Evolutionary conservation across 2,113 vertebrate genomes (phyloP).

Genomic region (Jaculus jaculus): DNA sequence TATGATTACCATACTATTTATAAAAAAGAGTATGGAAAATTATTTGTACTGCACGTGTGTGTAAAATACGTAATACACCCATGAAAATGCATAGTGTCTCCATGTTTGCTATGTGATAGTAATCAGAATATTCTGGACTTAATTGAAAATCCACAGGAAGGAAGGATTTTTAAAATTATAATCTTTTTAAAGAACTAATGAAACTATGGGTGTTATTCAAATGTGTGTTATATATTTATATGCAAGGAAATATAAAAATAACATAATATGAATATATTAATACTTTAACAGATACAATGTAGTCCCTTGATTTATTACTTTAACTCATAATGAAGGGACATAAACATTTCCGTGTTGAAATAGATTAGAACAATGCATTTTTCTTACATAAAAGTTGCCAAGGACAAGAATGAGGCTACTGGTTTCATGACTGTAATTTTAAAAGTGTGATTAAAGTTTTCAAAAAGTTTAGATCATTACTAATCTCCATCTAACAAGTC

Average conservation of each 20-base stretch:
- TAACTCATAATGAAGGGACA: not conserved
- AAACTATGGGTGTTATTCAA: not conserved
- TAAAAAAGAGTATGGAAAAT: not conserved
- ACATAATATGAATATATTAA: not conserved
- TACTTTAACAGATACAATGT: not conserved
- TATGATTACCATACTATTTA: not conserved
- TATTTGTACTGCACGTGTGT: not conserved
- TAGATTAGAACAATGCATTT: not conserved
- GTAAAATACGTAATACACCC: not conserved
- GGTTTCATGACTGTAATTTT: not conserved
- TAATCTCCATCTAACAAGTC: not conserved
- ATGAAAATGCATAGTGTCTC: not conserved
- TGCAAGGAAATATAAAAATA: not conserved
- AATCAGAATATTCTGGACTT: not conserved
- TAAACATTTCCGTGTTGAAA: not conserved
- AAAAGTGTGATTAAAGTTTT: not conserved
- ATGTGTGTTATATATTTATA: slow-evolving; percentile 2
- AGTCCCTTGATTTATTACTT: not conserved
- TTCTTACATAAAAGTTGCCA: not conserved
- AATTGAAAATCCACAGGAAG: not conserved
- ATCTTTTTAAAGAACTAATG: not conserved
- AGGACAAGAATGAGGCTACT: not conserved
- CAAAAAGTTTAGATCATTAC: not conserved
- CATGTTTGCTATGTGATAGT: not conserved
- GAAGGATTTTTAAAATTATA: not conserved